phyloP scores from a whole-genome alignment of 1,140 invertebrate species.

The Drosophila nigrodunni region DNA sequence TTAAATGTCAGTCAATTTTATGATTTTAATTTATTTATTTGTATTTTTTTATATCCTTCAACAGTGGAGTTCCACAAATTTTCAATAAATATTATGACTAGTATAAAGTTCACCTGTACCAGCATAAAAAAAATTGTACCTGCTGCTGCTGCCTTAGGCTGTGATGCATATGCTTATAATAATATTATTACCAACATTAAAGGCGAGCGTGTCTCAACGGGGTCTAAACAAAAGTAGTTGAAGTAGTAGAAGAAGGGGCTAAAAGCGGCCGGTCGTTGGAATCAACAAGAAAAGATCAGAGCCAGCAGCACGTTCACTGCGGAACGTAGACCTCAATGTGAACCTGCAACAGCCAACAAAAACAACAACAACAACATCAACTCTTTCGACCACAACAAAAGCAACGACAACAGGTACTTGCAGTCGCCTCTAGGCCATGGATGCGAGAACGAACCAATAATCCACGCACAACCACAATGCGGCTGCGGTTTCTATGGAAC shows the following conservation, averaged over 20 bases:
- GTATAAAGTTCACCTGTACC: conserved; percentile 72
- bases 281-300: conserved; percentile 54
- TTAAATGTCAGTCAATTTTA: not conserved
- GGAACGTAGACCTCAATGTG: conserved; percentile 31
- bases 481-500: conserved; percentile 69
- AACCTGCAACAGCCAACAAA: conserved; percentile 32
- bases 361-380: conserved; percentile 5
- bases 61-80: conserved; percentile 17
- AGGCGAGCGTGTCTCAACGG: conserved; percentile 54
- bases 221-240: conserved; percentile 67
- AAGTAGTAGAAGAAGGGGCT: conserved; percentile 17
- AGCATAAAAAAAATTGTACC: conserved; percentile 78
- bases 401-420: conserved; percentile 81
- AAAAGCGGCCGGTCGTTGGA: conserved; percentile 40
- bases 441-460: conserved; percentile 79
- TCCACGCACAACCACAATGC: conserved; percentile 70
- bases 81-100: conserved; percentile 6
- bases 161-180: conserved; percentile 59
- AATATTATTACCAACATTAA: conserved; percentile 81
- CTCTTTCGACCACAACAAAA: conserved; percentile 57
- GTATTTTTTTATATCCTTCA: not conserved
- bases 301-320: conserved; percentile 43
- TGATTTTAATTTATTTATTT: not conserved
- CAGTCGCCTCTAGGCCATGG: conserved; percentile 72
- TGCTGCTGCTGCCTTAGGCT: conserved; percentile 60